These are phyloP conservation scores for Machaerirhynchus nigripectus DNA, from an alignment of 2,113 vertebrate genomes.

Conservation along the genomic window DNA sequence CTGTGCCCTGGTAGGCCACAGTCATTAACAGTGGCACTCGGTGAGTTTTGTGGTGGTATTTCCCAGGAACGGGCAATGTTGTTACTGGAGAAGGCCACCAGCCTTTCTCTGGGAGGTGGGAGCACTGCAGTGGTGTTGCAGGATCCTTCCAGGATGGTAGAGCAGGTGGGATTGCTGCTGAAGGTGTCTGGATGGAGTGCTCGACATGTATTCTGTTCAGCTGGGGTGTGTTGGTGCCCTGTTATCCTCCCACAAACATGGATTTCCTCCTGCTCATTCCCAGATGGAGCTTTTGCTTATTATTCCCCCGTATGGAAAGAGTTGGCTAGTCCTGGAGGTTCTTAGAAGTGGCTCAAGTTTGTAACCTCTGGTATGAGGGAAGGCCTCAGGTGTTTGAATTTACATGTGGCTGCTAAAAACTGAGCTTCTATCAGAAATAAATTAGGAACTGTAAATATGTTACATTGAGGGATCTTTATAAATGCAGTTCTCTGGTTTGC, in stretches of 20 bases:
- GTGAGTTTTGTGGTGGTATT: background rate
- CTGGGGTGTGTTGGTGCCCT: background rate
- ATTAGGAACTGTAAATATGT: background rate
- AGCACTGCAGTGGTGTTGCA: background rate
- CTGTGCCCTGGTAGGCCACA: background rate
- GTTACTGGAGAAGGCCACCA: background rate
- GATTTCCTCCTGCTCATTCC: background rate
- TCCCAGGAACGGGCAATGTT: fast-evolving
- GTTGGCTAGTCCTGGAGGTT: background rate
- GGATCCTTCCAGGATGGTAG: background rate
- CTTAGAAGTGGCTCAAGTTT: background rate
- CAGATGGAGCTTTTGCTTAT: background rate
- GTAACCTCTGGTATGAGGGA: background rate
- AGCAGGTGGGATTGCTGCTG: background rate
- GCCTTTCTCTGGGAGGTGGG: background rate
- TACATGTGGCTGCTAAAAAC: background rate
- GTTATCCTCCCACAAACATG: fast-evolving
- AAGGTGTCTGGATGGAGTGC: background rate
- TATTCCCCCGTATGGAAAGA: background rate
- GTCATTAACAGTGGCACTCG: fast-evolving
- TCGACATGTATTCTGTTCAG: background rate
- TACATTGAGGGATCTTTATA: background rate
- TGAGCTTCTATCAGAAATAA: background rate
- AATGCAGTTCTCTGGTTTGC: background rate
- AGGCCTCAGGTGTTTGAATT: background rate